Evolutionary conservation across 2,888 invertebrate species (phyloP).

Genomic region (Teleiodes luculella): DNA sequence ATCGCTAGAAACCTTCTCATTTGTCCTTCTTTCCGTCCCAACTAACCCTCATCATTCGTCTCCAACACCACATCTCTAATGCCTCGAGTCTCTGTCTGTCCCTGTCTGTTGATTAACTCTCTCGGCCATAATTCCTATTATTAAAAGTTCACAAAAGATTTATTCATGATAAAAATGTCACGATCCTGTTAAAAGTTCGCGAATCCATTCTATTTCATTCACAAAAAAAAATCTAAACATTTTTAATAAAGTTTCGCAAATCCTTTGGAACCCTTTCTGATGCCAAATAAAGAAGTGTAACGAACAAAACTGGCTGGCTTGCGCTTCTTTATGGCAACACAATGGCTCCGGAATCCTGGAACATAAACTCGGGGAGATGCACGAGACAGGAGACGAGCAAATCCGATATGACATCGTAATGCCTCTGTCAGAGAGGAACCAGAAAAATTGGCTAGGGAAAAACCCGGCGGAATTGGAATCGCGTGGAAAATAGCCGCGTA

Average conservation of each 20-base stretch:
- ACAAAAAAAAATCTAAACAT: neutral
- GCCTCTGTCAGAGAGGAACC: neutral
- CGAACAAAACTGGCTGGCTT: neutral
- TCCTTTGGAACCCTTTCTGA: neutral
- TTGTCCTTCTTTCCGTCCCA: too few species aligned
- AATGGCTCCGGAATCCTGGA: neutral
- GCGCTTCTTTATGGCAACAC: neutral
- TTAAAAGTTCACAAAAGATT: too few species aligned
- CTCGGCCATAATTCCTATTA: too few species aligned
- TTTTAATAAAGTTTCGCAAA: constrained; percentile 1
- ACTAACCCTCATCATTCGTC: too few species aligned
- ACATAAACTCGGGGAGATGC: constrained; percentile 6
- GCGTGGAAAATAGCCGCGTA: neutral
- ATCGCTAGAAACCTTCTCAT: too few species aligned
- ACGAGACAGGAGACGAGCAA: constrained; percentile 13
- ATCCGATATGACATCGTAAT: constrained; percentile 19
- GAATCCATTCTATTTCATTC: neutral
- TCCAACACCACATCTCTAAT: too few species aligned
- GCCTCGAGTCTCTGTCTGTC: too few species aligned
- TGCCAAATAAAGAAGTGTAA: neutral
- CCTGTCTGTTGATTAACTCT: too few species aligned
- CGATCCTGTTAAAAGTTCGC: neutral
- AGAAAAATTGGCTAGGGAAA: neutral
- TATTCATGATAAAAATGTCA: neutral
- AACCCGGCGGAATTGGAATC: neutral